Percentiles rank a stretch among this genome's conserved stretches.
These are phyloP conservation scores for Aproaerema taeniolella DNA, from an alignment of 2,888 invertebrate species.

Conservation along the genomic window DNA sequence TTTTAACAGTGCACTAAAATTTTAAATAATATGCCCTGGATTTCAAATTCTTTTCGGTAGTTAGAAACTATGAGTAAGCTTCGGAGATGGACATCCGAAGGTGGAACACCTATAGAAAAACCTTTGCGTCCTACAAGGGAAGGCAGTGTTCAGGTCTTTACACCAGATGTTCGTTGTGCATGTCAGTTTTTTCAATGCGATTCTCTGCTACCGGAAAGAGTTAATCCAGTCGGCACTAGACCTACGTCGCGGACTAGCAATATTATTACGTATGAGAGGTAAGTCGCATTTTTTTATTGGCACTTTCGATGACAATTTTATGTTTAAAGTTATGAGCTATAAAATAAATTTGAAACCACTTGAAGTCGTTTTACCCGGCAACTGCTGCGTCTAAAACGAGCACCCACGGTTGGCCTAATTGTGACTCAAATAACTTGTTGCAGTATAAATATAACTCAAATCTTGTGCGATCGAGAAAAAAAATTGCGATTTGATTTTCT, in stretches of 20 bases:
- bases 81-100: conserved; percentile 83
- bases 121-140: conserved; percentile 83
- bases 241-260: conserved; percentile 80
- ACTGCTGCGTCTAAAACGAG: conserved; percentile 74
- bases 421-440: conserved; percentile 57
- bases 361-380: conserved; percentile 52
- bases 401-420: conserved; percentile 71
- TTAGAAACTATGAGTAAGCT: conserved; percentile 65
- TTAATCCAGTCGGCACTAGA: conserved; percentile 81
- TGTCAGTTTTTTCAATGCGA: conserved; percentile 92
- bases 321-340: conserved; percentile 45
- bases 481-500: conserved; percentile 43
- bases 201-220: conserved; percentile 85
- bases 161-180: conserved; percentile 89
- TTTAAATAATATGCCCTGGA: conserved; percentile 43
- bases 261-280: conserved; percentile 61
- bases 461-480: conserved; percentile 41
- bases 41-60: conserved; percentile 33
- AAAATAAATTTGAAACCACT: conserved; percentile 48
- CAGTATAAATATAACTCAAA: conserved; percentile 66
- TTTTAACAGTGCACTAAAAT: conserved; percentile 33
- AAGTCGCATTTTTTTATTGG: conserved; percentile 36
- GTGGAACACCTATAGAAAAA: conserved; percentile 79
- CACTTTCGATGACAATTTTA: conserved; percentile 46
- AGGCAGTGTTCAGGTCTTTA: conserved; percentile 83